These are phyloP conservation scores for Porites lobata DNA, from an alignment of 92 coral and sea anemone genomes.

Conservation along the genomic window DNA sequence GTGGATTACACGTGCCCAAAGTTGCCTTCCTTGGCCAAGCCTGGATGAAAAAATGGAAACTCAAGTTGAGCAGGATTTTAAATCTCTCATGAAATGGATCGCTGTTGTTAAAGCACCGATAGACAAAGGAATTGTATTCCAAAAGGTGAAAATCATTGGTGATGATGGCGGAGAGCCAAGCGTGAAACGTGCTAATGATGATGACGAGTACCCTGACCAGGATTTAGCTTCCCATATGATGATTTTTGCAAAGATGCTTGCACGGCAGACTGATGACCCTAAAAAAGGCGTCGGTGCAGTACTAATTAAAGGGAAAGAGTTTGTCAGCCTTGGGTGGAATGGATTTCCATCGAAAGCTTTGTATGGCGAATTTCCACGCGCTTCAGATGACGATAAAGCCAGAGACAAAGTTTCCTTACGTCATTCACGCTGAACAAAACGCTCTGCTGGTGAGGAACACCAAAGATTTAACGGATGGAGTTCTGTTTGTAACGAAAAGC, in stretches of 20 bases:
- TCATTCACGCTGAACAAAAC: conserved; percentile 92
- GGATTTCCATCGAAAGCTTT: conserved; percentile 83
- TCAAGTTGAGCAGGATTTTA: conserved; percentile 53
- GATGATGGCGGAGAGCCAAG: neutral
- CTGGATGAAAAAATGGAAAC: conserved; percentile 45
- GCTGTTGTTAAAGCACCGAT: conserved; percentile 33
- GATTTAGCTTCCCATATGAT: conserved; percentile 17
- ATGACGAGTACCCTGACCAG: conserved; percentile 9
- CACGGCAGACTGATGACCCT: conserved; percentile 88
- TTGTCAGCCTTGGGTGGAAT: conserved; percentile 87
- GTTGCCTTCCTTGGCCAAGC: conserved; percentile 74
- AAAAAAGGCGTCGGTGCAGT: conserved; percentile 94
- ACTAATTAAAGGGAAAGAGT: conserved; percentile 59
- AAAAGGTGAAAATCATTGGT: neutral
- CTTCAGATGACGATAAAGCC: conserved; percentile 61
- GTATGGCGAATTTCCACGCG: conserved; percentile 90
- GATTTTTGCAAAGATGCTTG: conserved; percentile 77
- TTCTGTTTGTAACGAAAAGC: conserved; percentile 84
- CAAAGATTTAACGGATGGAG: conserved; percentile 66
- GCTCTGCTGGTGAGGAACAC: conserved; percentile 76
- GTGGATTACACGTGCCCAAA: conserved; percentile 53
- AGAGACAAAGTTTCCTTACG: conserved; percentile 75
- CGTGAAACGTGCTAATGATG: neutral
- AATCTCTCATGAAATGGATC: conserved; percentile 59
- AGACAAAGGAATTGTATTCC: conserved; percentile 25